Evolutionary conservation across 2,113 vertebrate species (phyloP), one percentile per base, ranked within the genome.

Genomic region (Sinocyclocheilus anophthalmus): DNA sequence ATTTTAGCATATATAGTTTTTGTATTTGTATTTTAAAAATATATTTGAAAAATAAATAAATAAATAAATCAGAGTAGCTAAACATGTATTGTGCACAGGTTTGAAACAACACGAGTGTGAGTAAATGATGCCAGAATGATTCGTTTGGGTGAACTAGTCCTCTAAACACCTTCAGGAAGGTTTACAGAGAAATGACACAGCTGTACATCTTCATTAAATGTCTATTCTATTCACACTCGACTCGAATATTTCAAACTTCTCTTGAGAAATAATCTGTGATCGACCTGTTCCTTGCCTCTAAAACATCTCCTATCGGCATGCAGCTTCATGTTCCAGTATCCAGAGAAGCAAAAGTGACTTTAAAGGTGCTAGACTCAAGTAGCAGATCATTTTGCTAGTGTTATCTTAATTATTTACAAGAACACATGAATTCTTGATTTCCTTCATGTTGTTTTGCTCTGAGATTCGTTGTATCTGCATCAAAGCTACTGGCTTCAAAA

Each of bases 261-360:
- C 85, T 81, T 81, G 59, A 90, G 53, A 81, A 87, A 82, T 88
- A 84, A 84, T 83, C 76, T 78, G 59, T 22, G 57, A 59, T 59
- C 55, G 2, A 20, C 55, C 2, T 55, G 59, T 69, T 70, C 20
- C 18, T 39, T 39, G 26, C 6, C 70, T 76, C 26, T 77, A 89
- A 84, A 85, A 85, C 84, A 81, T 86, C 88, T 87, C 85, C 42
- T 86, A 78, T 42, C 37, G 88, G 69, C 93, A 94, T 94, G 94
- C 93, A 92, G 50, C 85, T 76, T 87, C 89, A 80, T n/a, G 55
- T 11, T 63, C 22, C 8, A 16, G 50, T 80, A 16, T 65, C 59
- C 39, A 81, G 37, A 70, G 63, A 26, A 26, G 30, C 18, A 48
- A 24, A 26, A 1, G 55, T 85, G 33, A 65, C 24, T 77, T 48